phyloP scores from a whole-genome alignment of 2,888 invertebrate genomes.

The Phragmatobia fuliginosa region DNA sequence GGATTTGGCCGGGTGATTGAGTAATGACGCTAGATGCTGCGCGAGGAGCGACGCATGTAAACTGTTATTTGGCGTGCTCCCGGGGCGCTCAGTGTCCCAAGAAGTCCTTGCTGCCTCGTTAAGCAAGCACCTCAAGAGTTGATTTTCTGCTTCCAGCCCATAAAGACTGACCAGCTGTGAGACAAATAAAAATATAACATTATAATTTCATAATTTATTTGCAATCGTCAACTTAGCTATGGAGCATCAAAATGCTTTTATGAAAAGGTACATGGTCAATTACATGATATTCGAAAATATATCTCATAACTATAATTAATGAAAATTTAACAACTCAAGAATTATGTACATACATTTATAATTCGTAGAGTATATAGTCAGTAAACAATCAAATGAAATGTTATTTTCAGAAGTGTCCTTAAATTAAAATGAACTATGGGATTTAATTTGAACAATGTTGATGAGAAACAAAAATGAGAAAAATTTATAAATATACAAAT shows the following conservation, averaged over 20 bases:
- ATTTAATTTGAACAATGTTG: too few species aligned
- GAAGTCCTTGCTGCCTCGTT: slow-evolving; percentile 93
- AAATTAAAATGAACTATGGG: too few species aligned
- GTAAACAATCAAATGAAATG: too few species aligned
- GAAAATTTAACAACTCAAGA: background rate
- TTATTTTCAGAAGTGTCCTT: too few species aligned
- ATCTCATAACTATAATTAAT: background rate
- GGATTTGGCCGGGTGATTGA: slow-evolving; percentile 94
- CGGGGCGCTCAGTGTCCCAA: slow-evolving; percentile 87
- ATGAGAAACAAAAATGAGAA: too few species aligned
- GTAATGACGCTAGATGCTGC: slow-evolving; percentile 88
- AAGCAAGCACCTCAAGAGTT: slow-evolving; percentile 97
- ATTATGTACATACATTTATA: background rate
- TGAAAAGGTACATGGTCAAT: background rate
- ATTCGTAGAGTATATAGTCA: too few species aligned
- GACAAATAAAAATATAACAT: slow-evolving; percentile 22
- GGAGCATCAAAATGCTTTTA: background rate
- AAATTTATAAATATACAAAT: too few species aligned
- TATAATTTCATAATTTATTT: slow-evolving; percentile 1
- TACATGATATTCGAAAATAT: background rate
- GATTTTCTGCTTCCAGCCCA: slow-evolving; percentile 98
- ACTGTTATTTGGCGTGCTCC: slow-evolving; percentile 91
- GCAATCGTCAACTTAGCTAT: background rate
- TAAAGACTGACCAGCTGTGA: slow-evolving; percentile 94
- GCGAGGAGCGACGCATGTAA: slow-evolving; percentile 89